phyloP scores from a whole-genome alignment of 2,113 vertebrate genomes.

The Illadopsis cleaveri region DNA sequence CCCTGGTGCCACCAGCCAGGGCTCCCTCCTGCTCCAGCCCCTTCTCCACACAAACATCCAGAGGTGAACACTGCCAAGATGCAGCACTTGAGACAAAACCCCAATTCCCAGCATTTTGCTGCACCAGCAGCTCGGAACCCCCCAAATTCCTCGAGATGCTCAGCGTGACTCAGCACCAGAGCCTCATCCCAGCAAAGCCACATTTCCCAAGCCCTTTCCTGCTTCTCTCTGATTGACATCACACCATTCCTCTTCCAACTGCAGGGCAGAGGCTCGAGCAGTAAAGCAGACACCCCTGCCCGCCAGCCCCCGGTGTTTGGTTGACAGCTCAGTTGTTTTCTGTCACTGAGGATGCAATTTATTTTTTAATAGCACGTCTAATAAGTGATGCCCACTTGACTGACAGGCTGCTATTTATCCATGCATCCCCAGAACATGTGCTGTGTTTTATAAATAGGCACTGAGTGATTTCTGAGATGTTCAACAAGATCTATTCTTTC shows the following conservation, averaged over 20 bases:
- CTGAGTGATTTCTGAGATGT: not conserved
- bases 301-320: not conserved
- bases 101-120: not conserved
- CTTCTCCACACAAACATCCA: not conserved
- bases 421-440: slow-evolving; percentile 31
- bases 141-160: rapidly evolving
- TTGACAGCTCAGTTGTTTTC: slow-evolving; percentile 53
- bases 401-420: slow-evolving; percentile 59
- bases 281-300: not conserved
- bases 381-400: slow-evolving; percentile 57
- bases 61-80: not conserved
- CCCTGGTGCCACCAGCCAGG: not conserved
- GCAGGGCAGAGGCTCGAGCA: not conserved
- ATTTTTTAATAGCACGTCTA: slow-evolving; percentile 43
- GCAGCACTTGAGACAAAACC: not conserved
- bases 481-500: slow-evolving; percentile 16
- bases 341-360: slow-evolving; percentile 63
- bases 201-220: not conserved
- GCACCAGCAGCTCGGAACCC: not conserved
- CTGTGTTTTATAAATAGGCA: slow-evolving; percentile 53
- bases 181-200: not conserved
- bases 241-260: not conserved
- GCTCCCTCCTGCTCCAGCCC: not conserved
- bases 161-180: not conserved
- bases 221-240: not conserved